A percentile compares a stretch with the other conserved stretches of the same genome.
These are phyloP conservation scores for Scolanthus callimorphus DNA, from an alignment of 92 coral and sea anemone species.

Conservation along the genomic window DNA sequence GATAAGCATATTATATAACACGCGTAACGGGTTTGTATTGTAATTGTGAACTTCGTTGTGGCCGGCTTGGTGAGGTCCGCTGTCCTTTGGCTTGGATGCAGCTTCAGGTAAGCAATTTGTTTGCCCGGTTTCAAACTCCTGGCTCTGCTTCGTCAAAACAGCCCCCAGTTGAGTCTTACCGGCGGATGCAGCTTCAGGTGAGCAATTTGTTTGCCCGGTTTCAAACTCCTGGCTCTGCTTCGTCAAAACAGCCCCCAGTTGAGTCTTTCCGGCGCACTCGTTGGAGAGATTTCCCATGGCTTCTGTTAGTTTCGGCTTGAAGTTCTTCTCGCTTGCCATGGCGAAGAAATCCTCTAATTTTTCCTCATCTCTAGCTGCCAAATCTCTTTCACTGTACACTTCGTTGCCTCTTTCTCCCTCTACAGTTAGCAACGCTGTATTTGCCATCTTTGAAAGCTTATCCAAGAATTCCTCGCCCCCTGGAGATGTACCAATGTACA, in stretches of 20 bases:
- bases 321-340: neutral
- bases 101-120: no score
- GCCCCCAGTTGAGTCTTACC: no score
- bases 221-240: neutral
- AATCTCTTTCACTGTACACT: neutral
- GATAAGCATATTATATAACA: slow-evolving; percentile 16
- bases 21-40: slow-evolving; percentile 7
- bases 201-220: neutral
- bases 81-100: no score
- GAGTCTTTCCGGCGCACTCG: neutral
- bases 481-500: neutral
- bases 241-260: no score
- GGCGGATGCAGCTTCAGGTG: neutral
- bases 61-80: no score
- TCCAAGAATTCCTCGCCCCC: neutral
- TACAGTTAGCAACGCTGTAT: neutral
- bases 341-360: neutral
- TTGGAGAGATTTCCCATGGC: neutral
- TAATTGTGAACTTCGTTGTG: no score
- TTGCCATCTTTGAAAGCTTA: neutral
- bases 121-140: neutral
- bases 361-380: neutral
- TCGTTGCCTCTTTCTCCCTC: neutral
- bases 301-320: neutral
- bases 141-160: neutral